Conservation (phyloP, 2,797 vertebrate genomes). For the Oreortyx pictus region DNA sequence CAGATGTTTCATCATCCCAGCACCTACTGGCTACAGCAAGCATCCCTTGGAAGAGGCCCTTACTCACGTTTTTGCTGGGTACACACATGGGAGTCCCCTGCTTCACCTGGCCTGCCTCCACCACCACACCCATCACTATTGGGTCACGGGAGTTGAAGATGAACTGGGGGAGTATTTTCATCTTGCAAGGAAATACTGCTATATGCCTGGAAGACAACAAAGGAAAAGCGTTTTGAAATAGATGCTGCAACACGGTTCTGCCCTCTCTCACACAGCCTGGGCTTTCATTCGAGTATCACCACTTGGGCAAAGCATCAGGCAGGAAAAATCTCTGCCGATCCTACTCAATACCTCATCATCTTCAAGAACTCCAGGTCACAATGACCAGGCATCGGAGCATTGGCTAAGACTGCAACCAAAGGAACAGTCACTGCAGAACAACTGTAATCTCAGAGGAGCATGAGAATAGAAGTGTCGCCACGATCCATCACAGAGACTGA, state of each 20-base stretch:
- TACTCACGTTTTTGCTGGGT: slow-evolving; percentile 94
- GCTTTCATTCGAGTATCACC: background rate
- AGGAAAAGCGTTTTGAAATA: background rate
- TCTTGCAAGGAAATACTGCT: slow-evolving; percentile 95
- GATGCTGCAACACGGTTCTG: background rate
- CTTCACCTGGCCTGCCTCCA: slow-evolving; percentile 92
- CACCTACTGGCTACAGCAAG: background rate
- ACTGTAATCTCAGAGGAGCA: background rate
- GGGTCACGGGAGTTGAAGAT: slow-evolving; percentile 99
- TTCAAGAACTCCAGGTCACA: background rate
- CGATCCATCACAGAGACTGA: background rate
- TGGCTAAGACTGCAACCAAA: background rate
- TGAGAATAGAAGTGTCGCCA: background rate
- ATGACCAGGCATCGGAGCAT: background rate
- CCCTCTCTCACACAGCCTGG: background rate
- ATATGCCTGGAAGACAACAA: slow-evolving; percentile 82
- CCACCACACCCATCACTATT: slow-evolving; percentile 92
- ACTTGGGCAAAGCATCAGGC: background rate
- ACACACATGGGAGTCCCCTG: slow-evolving; percentile 95
- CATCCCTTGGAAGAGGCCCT: accelerated
- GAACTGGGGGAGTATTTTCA: slow-evolving; percentile 95
- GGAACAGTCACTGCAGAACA: background rate
- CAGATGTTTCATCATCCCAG: background rate
- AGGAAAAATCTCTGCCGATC: background rate
- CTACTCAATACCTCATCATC: background rate